Evolutionary conservation across 2,113 vertebrate species (phyloP).

Genomic region (Gallinago media): DNA sequence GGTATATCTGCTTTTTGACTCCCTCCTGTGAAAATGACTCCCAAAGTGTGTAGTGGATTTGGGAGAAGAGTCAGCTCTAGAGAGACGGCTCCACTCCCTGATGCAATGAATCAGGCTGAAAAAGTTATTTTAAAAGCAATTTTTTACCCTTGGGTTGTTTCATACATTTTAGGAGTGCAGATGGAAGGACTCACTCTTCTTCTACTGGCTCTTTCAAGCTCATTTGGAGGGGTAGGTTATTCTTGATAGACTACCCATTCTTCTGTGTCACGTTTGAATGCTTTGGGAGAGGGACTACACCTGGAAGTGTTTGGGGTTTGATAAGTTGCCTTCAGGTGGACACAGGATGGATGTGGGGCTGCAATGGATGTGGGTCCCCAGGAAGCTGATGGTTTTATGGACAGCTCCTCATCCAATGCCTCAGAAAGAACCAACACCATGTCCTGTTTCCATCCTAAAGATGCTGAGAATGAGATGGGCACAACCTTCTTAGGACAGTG

Average conservation of each 20-base stretch:
- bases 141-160: not conserved
- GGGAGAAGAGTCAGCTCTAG: not conserved
- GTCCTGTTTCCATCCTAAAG: not conserved
- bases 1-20: not conserved
- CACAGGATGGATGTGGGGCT: not conserved
- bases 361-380: too few relatives aligned
- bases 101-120: not conserved
- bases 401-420: not conserved
- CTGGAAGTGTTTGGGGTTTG: not conserved
- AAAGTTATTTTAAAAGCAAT: not conserved
- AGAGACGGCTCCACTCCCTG: not conserved
- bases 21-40: not conserved
- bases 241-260: not conserved
- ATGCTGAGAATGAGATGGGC: not conserved
- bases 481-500: rapidly evolving
- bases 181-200: not conserved
- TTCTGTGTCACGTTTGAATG: not conserved
- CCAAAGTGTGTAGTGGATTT: not conserved
- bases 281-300: not conserved
- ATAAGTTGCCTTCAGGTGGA: not conserved
- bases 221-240: not conserved
- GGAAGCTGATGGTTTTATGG: not conserved
- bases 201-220: not conserved
- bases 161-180: not conserved
- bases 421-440: not conserved